Conservation (phyloP, 2,113 vertebrate genomes). For the Mastomys natalensis region DNA sequence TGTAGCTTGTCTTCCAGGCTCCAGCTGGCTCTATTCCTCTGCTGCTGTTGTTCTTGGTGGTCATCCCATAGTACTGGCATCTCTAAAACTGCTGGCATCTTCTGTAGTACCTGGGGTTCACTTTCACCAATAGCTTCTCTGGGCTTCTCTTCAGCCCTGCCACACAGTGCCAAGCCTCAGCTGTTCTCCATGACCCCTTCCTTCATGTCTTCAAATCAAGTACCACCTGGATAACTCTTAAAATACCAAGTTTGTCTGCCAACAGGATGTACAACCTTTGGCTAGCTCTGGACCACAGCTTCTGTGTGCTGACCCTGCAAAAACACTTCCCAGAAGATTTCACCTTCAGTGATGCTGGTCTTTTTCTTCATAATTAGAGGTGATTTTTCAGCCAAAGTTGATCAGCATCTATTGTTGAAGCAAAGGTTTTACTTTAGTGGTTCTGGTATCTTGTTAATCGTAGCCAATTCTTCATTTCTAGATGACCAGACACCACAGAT, state of each 20-base stretch:
- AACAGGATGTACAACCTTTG: neutral
- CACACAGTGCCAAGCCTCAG: neutral
- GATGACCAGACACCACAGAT: neutral
- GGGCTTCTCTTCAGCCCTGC: neutral
- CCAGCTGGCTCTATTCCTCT: neutral
- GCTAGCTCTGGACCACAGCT: neutral
- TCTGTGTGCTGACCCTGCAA: neutral
- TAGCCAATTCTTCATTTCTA: neutral
- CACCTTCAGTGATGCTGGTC: neutral
- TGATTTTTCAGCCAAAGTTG: neutral
- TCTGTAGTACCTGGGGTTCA: neutral
- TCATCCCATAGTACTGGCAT: neutral
- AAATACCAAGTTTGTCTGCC: neutral
- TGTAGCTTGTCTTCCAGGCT: neutral
- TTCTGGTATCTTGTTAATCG: neutral
- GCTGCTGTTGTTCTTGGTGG: neutral
- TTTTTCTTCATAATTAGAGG: neutral
- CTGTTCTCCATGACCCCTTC: neutral
- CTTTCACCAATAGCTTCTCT: neutral
- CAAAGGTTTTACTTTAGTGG: neutral
- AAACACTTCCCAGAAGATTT: neutral
- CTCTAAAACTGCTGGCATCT: neutral
- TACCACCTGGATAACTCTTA: neutral
- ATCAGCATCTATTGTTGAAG: neutral
- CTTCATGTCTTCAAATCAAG: neutral